Base-by-base conservation (phyloP, 2,888 invertebrate species). In the Polydrusus pterygomalis region DNA sequence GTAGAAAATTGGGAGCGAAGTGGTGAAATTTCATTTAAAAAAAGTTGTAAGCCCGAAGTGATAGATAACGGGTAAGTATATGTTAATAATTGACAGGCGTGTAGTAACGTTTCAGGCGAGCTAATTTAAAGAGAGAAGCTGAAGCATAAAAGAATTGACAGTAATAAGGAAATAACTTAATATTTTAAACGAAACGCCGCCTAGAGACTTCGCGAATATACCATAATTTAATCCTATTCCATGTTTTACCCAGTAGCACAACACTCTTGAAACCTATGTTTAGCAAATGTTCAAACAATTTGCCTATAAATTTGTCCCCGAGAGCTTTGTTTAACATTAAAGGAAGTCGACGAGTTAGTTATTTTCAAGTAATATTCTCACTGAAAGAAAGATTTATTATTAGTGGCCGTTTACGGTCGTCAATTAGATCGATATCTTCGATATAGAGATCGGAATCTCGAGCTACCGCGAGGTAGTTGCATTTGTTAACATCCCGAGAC, bases 351-450 rank as follows among this genome's bases (percentile, higher is more conserved):
- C 38, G 25, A 72, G 47, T 72, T 69, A 65, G 72, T 67, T 60
- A 76, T 77, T 74, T 72, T 72, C 77, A 64, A 60, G 45, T 74
- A 77, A 77, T 78, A 75, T 70, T 75, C 70, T 72, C 75, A 70
- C 75, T 78, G 77, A 77, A 77, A 73, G 74, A 74, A 74, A 70
- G 74, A 82, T 81, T 81, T 81, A 82, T 79, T 65, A 77, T 67
- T 76, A 74, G 78, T 69, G 60, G 68, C 75, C 74, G 72, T 77
- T 74, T 75, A 64, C 62, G 82, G 81, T 83, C 83, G 80, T 85
- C 85, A 84, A 85, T 85, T 85, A 85, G 85, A 85, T 85, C 83
- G 82, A 85, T 85, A 85, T 84, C 85, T 81, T 76, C 75, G 80
- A 84, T 85, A 85, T 79, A 40, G 38, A 83, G 84, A 85, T 85